Percentiles rank a stretch among this genome's conserved stretches.
Conservation (phyloP, 2,797 vertebrate genomes). For the Crenichthys baileyi region DNA sequence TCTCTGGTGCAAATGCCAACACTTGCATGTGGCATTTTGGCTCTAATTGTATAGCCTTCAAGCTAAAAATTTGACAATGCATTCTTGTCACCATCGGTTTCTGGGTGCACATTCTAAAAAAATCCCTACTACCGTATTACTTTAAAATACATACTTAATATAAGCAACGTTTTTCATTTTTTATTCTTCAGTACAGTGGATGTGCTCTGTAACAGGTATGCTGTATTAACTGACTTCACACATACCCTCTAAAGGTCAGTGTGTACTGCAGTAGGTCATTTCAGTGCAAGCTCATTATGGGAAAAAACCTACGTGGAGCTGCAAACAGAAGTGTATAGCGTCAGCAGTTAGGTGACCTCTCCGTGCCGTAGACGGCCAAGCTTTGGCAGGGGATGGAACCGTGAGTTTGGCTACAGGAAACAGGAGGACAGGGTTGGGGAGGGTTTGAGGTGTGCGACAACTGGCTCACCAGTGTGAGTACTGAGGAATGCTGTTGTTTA, state of each 20-base stretch:
- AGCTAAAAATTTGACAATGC: not conserved
- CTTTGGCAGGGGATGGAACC: constrained; percentile 56
- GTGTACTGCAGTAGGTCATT: constrained; percentile 49
- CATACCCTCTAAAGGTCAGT: constrained; percentile 57
- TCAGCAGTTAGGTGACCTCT: constrained; percentile 72
- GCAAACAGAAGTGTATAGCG: constrained; percentile 57
- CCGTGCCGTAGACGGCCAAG: constrained; percentile 54
- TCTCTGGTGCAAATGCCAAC: not conserved
- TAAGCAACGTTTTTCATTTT: not conserved
- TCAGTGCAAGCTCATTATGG: constrained; percentile 66
- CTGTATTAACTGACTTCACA: constrained; percentile 45
- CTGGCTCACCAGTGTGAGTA: constrained; percentile 73
- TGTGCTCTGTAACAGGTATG: constrained; percentile 20
- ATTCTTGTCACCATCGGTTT: not conserved
- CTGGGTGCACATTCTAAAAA: not conserved
- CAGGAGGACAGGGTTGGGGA: constrained; percentile 2
- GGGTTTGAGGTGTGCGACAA: constrained; percentile 60
- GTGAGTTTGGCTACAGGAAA: constrained; percentile 31
- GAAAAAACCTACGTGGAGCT: constrained; percentile 50
- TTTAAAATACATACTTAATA: not conserved
- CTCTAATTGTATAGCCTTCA: not conserved
- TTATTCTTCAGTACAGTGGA: constrained; percentile 9
- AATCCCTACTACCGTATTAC: not conserved
- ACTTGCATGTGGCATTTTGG: not conserved
- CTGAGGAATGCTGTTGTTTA: constrained; percentile 78